Conservation (phyloP, 1,140 invertebrate genomes). For the Archivesica marissinica region DNA sequence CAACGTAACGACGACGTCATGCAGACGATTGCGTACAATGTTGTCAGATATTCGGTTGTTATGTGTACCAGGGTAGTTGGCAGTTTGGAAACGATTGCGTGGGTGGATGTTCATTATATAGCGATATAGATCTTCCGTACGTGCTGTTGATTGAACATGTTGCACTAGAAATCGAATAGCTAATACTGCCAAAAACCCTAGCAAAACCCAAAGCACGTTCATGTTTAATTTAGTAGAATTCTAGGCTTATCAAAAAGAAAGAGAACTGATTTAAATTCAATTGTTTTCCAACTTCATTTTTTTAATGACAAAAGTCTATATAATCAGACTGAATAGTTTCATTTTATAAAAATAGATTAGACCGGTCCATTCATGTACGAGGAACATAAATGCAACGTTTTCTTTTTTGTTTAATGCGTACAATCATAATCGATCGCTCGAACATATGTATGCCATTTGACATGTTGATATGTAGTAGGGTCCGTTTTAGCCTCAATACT, state of each 20-base stretch:
- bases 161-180: neutral
- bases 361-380: neutral
- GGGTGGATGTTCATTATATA: neutral
- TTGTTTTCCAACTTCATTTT: neutral
- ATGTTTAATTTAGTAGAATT: neutral
- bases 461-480: too few species aligned
- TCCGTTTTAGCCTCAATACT: too few species aligned
- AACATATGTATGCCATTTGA: neutral
- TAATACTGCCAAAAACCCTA: neutral
- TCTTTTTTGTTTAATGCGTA: too few species aligned
- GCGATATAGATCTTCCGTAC: neutral
- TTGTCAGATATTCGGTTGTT: neutral
- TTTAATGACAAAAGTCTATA: neutral
- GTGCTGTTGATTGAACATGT: neutral
- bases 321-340: neutral
- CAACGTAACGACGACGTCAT: neutral
- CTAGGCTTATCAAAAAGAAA: neutral
- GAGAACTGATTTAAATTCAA: neutral
- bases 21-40: constrained; percentile 8
- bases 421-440: neutral
- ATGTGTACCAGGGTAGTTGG: neutral
- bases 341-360: neutral
- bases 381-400: neutral
- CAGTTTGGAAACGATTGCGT: neutral
- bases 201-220: neutral